phyloP scores from a whole-genome alignment of 1,140 invertebrate species.

The Papilio machaon region DNA sequence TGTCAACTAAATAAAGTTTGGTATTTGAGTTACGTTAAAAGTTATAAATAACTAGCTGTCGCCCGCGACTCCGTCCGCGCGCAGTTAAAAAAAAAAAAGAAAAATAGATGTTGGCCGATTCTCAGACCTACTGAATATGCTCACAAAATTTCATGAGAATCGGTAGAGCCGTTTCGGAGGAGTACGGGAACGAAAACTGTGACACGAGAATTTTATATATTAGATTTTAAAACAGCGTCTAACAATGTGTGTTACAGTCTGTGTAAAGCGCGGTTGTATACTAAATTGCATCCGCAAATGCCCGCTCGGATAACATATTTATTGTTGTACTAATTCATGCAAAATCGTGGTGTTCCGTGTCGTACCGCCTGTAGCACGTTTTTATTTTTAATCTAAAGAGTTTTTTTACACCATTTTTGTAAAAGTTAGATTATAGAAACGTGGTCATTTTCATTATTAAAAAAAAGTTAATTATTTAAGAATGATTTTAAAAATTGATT shows the following conservation, averaged over 20 bases:
- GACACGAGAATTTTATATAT: too few species aligned
- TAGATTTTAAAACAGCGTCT: conserved; percentile 40
- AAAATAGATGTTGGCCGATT: too few species aligned
- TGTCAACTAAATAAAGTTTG: background rate
- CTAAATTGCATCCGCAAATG: conserved; percentile 44
- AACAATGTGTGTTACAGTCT: conserved; percentile 45
- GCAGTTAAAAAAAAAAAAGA: conserved; percentile 20
- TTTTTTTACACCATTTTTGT: background rate
- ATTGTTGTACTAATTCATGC: conserved; percentile 62
- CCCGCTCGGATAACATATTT: conserved; percentile 57
- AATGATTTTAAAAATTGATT: too few species aligned
- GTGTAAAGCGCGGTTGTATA: conserved; percentile 42
- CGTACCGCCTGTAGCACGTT: conserved; percentile 42
- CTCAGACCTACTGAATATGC: too few species aligned
- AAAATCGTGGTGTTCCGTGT: conserved; percentile 57
- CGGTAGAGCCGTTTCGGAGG: too few species aligned
- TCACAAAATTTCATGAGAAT: too few species aligned
- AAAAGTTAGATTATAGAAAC: background rate
- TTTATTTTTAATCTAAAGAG: background rate
- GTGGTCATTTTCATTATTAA: too few species aligned
- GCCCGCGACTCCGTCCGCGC: too few species aligned
- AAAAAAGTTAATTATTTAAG: too few species aligned
- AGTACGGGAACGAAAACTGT: too few species aligned
- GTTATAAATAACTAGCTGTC: too few species aligned
- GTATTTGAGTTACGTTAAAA: too few species aligned